phyloP scores from a whole-genome alignment of 2,113 vertebrate genomes.

The Tapirus terrestris region DNA sequence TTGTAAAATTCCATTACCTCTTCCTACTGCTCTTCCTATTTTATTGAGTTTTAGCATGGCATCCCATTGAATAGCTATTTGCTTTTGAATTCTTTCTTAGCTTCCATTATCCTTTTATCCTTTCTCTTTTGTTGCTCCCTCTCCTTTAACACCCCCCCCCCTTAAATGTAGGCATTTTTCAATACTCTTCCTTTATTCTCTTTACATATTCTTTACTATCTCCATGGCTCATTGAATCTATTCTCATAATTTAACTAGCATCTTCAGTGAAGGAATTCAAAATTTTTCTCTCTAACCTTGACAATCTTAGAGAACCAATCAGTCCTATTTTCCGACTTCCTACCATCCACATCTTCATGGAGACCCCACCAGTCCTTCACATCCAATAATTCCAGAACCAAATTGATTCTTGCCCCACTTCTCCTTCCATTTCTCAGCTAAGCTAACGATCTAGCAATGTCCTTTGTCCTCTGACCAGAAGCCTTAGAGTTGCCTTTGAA shows the following conservation, averaged over 20 bases:
- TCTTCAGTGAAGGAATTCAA: neutral
- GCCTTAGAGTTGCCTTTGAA: neutral
- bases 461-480: neutral
- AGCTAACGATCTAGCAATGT: neutral
- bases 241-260: neutral
- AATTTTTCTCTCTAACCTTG: neutral
- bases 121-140: neutral
- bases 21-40: neutral
- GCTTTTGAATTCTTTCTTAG: neutral
- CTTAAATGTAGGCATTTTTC: neutral
- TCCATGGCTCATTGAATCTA: neutral
- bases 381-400: fast-evolving
- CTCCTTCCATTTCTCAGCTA: neutral
- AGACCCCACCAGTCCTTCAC: too few species aligned
- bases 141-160: neutral
- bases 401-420: too few species aligned
- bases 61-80: neutral
- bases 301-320: neutral
- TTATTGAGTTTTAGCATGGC: fast-evolving
- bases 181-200: neutral
- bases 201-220: neutral
- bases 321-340: neutral
- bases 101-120: neutral
- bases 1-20: fast-evolving
- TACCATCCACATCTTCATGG: neutral